Conservation (phyloP, 1,140 invertebrate genomes). For the Thaumatotibia leucotreta region DNA sequence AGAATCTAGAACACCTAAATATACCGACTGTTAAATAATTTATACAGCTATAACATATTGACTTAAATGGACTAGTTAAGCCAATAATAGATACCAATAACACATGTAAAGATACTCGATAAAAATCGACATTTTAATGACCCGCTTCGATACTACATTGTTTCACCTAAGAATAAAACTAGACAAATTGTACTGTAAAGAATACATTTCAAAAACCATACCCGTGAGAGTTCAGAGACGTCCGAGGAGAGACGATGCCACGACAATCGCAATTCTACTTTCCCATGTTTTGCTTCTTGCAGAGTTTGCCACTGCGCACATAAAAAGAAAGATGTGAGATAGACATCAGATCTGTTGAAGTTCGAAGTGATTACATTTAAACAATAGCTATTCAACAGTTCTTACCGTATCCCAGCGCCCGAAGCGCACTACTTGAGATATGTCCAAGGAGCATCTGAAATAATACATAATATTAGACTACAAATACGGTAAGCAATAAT, state of each 20-base stretch:
- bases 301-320: constrained; percentile 90
- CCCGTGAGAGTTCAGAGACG: constrained; percentile 83
- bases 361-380: neutral
- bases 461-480: constrained; percentile 12
- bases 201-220: constrained; percentile 62
- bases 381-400: neutral
- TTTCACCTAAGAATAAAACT: no score
- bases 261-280: constrained; percentile 90
- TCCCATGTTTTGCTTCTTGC: constrained; percentile 95
- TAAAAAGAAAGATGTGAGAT: neutral
- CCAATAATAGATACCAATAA: no score
- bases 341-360: neutral
- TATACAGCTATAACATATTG: no score
- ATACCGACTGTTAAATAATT: no score
- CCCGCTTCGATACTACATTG: no score
- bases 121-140: no score
- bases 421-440: constrained; percentile 63
- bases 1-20: no score
- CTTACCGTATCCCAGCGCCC: constrained; percentile 65
- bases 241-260: constrained; percentile 91
- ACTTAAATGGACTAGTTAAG: no score
- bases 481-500: neutral
- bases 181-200: no score
- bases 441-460: constrained; percentile 64
- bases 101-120: no score